Evolutionary conservation across 1,140 invertebrate species (phyloP).

Genomic region (Zaprionus vittiger): DNA sequence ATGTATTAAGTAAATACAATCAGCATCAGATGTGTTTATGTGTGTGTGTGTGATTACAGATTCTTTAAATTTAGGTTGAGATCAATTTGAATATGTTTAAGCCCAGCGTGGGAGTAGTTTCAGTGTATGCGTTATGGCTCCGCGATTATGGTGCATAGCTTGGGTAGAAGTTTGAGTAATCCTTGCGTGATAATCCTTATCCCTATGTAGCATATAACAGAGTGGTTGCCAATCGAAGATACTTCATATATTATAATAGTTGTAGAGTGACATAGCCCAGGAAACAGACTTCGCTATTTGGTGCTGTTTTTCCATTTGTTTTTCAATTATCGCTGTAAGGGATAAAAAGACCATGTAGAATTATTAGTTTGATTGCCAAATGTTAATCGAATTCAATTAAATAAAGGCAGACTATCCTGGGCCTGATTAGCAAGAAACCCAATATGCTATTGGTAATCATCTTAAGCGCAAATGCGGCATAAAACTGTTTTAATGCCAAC

Average conservation of each 20-base stretch:
- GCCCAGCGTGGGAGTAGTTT: slow-evolving; percentile 1
- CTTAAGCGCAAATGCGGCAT: slow-evolving; percentile 56
- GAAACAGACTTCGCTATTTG: slow-evolving; percentile 28
- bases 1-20: slow-evolving; percentile 15
- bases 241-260: neutral
- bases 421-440: slow-evolving; percentile 54
- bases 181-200: slow-evolving; percentile 3
- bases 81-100: slow-evolving; percentile 71
- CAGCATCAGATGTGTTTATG: neutral
- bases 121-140: neutral
- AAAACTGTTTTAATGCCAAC: slow-evolving; percentile 58
- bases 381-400: slow-evolving; percentile 23
- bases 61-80: slow-evolving; percentile 60
- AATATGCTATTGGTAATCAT: slow-evolving; percentile 57
- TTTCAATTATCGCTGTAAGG: slow-evolving; percentile 63
- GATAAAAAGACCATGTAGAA: slow-evolving; percentile 20
- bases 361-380: slow-evolving; percentile 28
- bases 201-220: neutral
- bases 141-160: neutral
- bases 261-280: neutral
- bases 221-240: neutral
- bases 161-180: neutral
- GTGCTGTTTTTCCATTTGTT: slow-evolving; percentile 10
- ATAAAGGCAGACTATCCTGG: neutral
- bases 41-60: slow-evolving; percentile 14